Evolutionary conservation across 1,140 invertebrate species (phyloP), one percentile per base, ranked within the genome.

Genomic region (Panagrolaimus sp.): DNA sequence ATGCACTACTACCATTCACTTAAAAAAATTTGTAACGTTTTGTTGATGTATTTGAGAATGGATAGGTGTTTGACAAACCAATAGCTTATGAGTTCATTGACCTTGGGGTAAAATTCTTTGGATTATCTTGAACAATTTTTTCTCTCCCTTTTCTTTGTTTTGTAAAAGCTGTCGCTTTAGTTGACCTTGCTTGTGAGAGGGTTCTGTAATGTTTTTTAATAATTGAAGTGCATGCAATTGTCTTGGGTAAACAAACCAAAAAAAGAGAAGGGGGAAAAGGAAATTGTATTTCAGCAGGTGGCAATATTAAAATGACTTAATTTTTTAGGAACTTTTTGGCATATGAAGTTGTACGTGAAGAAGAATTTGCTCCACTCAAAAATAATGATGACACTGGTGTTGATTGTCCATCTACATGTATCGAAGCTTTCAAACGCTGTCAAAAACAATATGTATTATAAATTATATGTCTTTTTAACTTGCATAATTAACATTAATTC

Each of bases 341-440:
- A 4, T 93, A 94, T 89, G 92, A 96, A 87, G 94, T 95, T 0
- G 86, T 89, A 0, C 87, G 95, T 62, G 90, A 93, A 75, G 90
- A 91, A 68, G 96, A 99, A 83, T 99, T 99, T 83, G 93, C 93
- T 78, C 93, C 96, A 0, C 82, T 99, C 70, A 98, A 98, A 83
- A 98, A 99, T 86, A 87, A 90, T 3, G 91, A 97, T 84, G 85
- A 87, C 1, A 69, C 71, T 25, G 74, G 76, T 48, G 89, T 87
- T 38, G 90, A 89, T 61, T 92, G 93, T 80, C 94, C 91, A 72
- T 91, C 95, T 0, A 89, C 88, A 0, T 96, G 94, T 0, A 90
- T 89, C 16, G 85, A 88, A 20, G 91, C 92, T 78, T 82, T 98
- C 23, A 88, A 11, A 20, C 20, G n/a, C 8, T 27, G 51, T 57